Conservation (phyloP, 2,797 vertebrate genomes). For the Lates japonicus region DNA sequence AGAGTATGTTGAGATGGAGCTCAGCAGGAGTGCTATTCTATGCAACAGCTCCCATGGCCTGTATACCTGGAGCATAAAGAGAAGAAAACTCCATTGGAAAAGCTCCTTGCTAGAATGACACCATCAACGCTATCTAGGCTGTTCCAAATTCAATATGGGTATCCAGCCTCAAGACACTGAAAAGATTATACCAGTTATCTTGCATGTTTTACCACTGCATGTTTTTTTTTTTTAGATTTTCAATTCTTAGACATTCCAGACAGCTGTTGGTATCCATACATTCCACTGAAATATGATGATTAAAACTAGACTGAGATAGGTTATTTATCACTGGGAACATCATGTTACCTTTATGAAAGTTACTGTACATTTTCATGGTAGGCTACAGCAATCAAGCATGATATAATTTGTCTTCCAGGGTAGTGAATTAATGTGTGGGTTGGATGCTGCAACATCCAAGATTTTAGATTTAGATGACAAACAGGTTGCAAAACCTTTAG, state of each 20-base stretch:
- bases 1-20: slow-evolving; percentile 61
- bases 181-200: slow-evolving; percentile 21
- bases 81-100: slow-evolving; percentile 39
- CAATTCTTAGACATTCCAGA: not conserved
- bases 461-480: not conserved
- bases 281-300: slow-evolving; percentile 8
- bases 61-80: slow-evolving; percentile 35
- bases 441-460: not conserved
- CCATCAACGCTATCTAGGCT: slow-evolving; percentile 33
- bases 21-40: slow-evolving; percentile 57
- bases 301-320: slow-evolving; percentile 2
- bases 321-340: slow-evolving; percentile 2
- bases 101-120: slow-evolving; percentile 39
- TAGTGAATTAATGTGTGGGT: slow-evolving; percentile 16
- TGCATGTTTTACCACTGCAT: slow-evolving; percentile 6
- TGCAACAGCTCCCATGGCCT: slow-evolving; percentile 42
- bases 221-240: not conserved
- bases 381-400: not conserved
- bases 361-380: not conserved
- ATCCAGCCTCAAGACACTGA: slow-evolving; percentile 13
- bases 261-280: not conserved
- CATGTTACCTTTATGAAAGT: not conserved
- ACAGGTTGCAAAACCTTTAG: not conserved
- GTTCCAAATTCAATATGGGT: slow-evolving; percentile 32
- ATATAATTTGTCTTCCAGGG: slow-evolving; percentile 16